Evolutionary conservation across 64 coral and sea anemone species (phyloP), one percentile per base, ranked within the genome.

Genomic region (Catalaphyllia jardinei): DNA sequence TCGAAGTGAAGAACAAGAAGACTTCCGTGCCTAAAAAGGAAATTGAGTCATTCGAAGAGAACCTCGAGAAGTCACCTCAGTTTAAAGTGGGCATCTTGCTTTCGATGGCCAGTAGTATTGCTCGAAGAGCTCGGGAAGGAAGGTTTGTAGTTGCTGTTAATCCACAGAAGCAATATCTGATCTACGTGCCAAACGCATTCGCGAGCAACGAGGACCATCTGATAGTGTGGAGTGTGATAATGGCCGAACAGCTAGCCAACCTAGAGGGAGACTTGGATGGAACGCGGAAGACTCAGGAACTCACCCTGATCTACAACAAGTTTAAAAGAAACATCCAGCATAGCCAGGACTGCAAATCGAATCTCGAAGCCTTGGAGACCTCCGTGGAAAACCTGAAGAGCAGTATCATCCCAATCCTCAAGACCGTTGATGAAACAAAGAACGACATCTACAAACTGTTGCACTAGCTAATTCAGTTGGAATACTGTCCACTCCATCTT

Each of bases 51-150:
- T 89, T 89, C 12, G 63, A 80, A 49, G 10, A 72, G 31, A 71
- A 67, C 39, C 62, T 80, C 3, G 27, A 28, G 2, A 64, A 57
- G 13, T 30, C 35, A 29, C 76, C 88, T 2, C 0, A 55, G 33
- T 78, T 62, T 50, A 89, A 72, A 63, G 88, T 89, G 38, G 88
- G 88, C 12, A 89, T 89, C 59, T 57, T 89, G 64, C 62, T 89
- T 9, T 87, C 86, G 30, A 33, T 87, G 86, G 60, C 0, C 0
- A 80, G 88, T 35, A 64, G 88, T 24, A 80, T 89, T 28, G 76
- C 77, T 63, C 80, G 27, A 27, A n/a, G 88, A 51, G 54, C 63
- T 55, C n/a, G 17, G 27, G 31, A 60, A 89, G 38, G 88, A 0
- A 54, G 39, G 39, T 89, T 89, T 73, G 88, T 60, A 80, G 52